Conservation (phyloP, 2,113 vertebrate genomes). For the Melanostigma gelatinosum region DNA sequence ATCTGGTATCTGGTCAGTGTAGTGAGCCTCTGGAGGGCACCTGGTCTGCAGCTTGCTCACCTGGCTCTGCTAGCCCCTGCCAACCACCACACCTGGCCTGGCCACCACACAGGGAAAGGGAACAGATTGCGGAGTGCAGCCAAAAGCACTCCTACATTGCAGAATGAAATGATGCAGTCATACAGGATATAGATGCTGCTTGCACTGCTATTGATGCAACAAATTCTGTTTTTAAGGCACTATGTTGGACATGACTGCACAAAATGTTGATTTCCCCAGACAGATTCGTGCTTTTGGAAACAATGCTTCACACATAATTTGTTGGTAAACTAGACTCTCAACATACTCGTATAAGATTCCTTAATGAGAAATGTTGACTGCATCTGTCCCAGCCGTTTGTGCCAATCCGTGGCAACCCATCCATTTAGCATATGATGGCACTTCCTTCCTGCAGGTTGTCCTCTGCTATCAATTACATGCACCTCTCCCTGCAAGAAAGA, state of each 20-base stretch:
- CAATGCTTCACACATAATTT: not conserved
- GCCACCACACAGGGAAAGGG: slow-evolving; percentile 26
- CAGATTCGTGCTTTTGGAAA: slow-evolving; percentile 16
- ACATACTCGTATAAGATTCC: slow-evolving; percentile 25
- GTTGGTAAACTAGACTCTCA: not conserved
- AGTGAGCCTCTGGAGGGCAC: slow-evolving; percentile 71
- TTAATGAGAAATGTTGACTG: slow-evolving; percentile 46
- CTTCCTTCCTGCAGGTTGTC: slow-evolving; percentile 75
- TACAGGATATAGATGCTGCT: slow-evolving; percentile 1
- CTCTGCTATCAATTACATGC: slow-evolving; percentile 76
- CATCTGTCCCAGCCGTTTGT: slow-evolving; percentile 60
- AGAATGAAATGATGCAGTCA: slow-evolving; percentile 28
- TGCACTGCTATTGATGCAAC: not conserved
- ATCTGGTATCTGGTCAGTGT: slow-evolving; percentile 79
- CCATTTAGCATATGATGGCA: slow-evolving; percentile 67
- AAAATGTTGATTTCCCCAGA: not conserved
- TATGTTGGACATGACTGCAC: not conserved
- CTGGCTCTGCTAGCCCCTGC: slow-evolving; percentile 67
- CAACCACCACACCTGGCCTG: slow-evolving; percentile 73
- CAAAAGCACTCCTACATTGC: slow-evolving; percentile 34
- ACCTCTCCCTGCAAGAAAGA: slow-evolving; percentile 65
- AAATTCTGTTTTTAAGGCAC: not conserved
- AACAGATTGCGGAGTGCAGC: slow-evolving; percentile 61
- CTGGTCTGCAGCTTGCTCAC: slow-evolving; percentile 80
- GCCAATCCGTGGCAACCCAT: slow-evolving; percentile 64